Base-by-base conservation (phyloP, 2,888 invertebrate species). In the Argynnis bischoffii region DNA sequence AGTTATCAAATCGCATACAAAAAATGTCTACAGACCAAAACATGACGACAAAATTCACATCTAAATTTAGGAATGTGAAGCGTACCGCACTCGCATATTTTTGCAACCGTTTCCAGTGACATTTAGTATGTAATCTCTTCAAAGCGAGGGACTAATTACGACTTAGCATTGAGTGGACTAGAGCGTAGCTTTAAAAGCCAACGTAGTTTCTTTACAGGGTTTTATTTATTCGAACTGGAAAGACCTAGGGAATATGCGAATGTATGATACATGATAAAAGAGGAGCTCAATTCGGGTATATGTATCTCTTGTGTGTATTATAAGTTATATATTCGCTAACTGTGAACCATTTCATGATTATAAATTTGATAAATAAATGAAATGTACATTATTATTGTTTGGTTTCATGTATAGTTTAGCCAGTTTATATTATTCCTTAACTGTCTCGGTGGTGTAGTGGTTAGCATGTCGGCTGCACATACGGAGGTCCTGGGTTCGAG, bases 61-160 rank as follows among this genome's bases (percentile, higher is more conserved):
- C 26, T 26, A 26, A 26, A 26, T 26, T 41, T 41, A 41, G 35
- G 35, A 53, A 14, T 26, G 18, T 21, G 26, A 57, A 59, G 21
- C n/a, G 26, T 59, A 59, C 57, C 47, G 26, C 31, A 26, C 1
- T 59, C 48, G 13, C 59, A 59, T 59, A 48, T 65, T 65, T 59
- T 59, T 48, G 54, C 31, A 55, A 46, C 47, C 26, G 21, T 57
- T 21, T 53, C 26, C 50, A 57, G 31, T 26, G 26, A n/a, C 46
- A 56, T 53, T 53, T 41, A 16, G 41, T 59, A 61, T 26, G 66
- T 55, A 64, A 69, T 66, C 51, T 55, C 21, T 57, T 60, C 63
- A 66, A 69, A 71, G 66, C 53, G 55, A 50, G 59, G 67, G 46
- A 57, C 65, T 70, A 68, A 70, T 68, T 70, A 66, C 61, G 57